phyloP scores from a whole-genome alignment of 2,888 invertebrate genomes.

The Brachyptera risi region DNA sequence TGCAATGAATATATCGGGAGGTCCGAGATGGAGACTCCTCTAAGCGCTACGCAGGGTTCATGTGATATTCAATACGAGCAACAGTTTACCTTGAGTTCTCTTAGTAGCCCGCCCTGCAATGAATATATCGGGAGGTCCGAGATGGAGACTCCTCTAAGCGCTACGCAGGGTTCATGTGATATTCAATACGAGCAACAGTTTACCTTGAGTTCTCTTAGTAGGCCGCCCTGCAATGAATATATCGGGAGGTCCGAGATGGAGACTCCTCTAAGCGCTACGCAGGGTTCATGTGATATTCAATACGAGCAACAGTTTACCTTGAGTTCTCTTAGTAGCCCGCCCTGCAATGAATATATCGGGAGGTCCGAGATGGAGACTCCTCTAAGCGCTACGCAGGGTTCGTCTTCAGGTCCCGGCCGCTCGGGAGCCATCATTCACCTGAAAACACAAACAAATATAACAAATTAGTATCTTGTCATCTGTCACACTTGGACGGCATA shows the following conservation, averaged over 20 bases:
- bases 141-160: no score
- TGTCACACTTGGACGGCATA: no score
- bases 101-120: no score
- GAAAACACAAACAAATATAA: background rate
- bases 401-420: conserved; percentile 36
- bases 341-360: conserved; percentile 2
- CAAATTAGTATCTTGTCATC: background rate
- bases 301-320: conserved; percentile 6
- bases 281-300: no score
- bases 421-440: conserved; percentile 38
- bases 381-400: conserved; percentile 18
- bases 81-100: no score
- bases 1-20: no score
- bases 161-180: no score
- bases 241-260: conserved; percentile 9
- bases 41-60: no score
- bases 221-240: conserved; percentile 12
- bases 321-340: conserved; percentile 16
- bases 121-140: no score
- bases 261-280: conserved; percentile 13
- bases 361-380: conserved; percentile 8
- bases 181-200: no score
- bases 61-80: no score
- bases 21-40: no score
- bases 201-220: conserved; percentile 13